A percentile compares a stretch with the other conserved stretches of the same genome.
phyloP scores from a whole-genome alignment of 1,140 invertebrate genomes.

The Macrobrachium nipponense region DNA sequence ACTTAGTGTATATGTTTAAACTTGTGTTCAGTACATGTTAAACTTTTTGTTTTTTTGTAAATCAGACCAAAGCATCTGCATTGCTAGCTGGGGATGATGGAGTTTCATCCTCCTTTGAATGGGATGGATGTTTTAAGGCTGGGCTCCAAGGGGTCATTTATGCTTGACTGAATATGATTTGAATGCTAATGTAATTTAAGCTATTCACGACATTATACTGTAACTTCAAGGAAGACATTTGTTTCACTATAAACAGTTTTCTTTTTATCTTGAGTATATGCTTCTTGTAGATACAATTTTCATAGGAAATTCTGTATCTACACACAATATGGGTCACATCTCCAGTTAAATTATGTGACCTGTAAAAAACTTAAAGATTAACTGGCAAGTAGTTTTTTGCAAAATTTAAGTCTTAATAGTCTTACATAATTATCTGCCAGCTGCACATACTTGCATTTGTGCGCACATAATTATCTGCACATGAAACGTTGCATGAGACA shows the following conservation, averaged over 20 bases:
- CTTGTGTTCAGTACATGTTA: too few species aligned
- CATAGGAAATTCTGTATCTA: too few species aligned
- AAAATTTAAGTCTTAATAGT: conserved; percentile 29
- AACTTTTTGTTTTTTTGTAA: too few species aligned
- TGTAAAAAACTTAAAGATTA: conserved; percentile 1
- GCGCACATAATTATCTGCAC: conserved; percentile 48
- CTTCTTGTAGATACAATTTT: too few species aligned
- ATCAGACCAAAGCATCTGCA: too few species aligned
- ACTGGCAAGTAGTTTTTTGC: conserved; percentile 26
- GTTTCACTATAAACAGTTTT: too few species aligned
- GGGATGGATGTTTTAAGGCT: not conserved
- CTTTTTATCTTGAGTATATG: too few species aligned
- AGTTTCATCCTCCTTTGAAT: not conserved
- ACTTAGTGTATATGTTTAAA: too few species aligned
- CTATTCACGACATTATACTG: not conserved
- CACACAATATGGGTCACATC: too few species aligned
- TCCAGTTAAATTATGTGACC: not conserved
- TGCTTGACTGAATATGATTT: conserved; percentile 6
- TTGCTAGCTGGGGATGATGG: too few species aligned
- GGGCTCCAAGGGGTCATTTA: conserved; percentile 5
- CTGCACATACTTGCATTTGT: conserved; percentile 33
- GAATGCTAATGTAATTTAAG: conserved; percentile 13
- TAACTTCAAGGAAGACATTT: not conserved
- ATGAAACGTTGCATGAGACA: conserved; percentile 50
- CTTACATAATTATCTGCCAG: conserved; percentile 13